These are phyloP conservation scores for Aurelia aurita complex sp. Pacific DNA, from an alignment of 30 jellyfish, hydroid and myxozoan genomes.

Conservation along the genomic window DNA sequence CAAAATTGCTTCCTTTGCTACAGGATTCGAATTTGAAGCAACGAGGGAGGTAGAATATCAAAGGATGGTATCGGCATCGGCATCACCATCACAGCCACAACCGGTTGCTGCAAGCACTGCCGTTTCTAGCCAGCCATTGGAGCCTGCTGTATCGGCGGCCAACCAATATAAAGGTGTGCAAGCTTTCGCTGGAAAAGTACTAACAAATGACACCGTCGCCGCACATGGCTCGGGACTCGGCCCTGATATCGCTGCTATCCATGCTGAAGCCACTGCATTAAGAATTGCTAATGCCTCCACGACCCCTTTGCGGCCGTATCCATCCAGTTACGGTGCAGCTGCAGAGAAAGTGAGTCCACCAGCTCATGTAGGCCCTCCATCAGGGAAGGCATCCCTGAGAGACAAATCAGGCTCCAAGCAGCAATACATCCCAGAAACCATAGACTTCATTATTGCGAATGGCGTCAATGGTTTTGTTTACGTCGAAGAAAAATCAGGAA, in stretches of 20 bases:
- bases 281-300: neutral
- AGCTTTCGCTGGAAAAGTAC: neutral
- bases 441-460: constrained; percentile 45
- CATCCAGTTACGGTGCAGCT: neutral
- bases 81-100: neutral
- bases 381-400: neutral
- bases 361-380: neutral
- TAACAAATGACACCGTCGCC: neutral
- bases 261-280: neutral
- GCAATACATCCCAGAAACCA: constrained; percentile 27
- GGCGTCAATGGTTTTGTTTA: constrained; percentile 60
- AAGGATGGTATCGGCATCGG: neutral
- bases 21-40: constrained; percentile 32
- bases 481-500: constrained; percentile 63
- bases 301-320: neutral
- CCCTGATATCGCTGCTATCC: neutral
- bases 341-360: neutral
- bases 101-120: neutral
- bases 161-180: neutral
- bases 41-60: constrained; percentile 33
- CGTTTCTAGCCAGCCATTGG: neutral
- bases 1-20: neutral
- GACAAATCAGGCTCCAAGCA: constrained; percentile 20
- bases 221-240: neutral
- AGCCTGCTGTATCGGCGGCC: neutral